phyloP scores from a whole-genome alignment of 2,888 invertebrate species.

The Eurois occulta region DNA sequence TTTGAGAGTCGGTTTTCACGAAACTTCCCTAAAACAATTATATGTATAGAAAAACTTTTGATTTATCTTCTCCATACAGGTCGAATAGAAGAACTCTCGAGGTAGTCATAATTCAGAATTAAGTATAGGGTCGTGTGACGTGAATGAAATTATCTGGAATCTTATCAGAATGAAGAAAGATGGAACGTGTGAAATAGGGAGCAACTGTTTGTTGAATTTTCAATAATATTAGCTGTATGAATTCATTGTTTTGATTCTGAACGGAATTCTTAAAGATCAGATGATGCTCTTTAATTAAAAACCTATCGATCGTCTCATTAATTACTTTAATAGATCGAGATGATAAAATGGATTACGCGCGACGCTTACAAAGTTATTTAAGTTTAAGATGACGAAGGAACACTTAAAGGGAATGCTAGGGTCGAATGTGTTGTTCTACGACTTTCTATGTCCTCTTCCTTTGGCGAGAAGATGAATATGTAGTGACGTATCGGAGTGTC shows the following conservation, averaged over 20 bases:
- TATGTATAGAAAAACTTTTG: background rate
- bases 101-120: background rate
- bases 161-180: conserved; percentile 20
- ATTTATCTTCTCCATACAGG: background rate
- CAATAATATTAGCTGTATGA: conserved; percentile 14
- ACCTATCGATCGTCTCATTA: background rate
- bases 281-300: conserved; percentile 13
- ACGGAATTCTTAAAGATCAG: conserved; percentile 3
- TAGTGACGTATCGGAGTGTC: conserved; percentile 38
- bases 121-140: background rate
- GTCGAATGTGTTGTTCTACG: background rate
- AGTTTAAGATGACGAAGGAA: conserved; percentile 11
- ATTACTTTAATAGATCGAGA: conserved; percentile 2
- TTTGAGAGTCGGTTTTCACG: background rate
- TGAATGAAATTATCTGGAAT: conserved; percentile 14
- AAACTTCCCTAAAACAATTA: background rate
- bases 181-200: conserved; percentile 11
- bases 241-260: conserved; percentile 7
- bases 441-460: background rate
- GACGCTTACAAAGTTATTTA: conserved; percentile 5
- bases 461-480: background rate
- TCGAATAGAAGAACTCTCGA: background rate
- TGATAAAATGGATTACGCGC: conserved; percentile 5
- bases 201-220: conserved; percentile 9
- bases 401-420: background rate